Percentiles rank a stretch among this genome's conserved stretches.
Conservation (phyloP, 2,113 vertebrate species). For the Pterocles burchelli region DNA sequence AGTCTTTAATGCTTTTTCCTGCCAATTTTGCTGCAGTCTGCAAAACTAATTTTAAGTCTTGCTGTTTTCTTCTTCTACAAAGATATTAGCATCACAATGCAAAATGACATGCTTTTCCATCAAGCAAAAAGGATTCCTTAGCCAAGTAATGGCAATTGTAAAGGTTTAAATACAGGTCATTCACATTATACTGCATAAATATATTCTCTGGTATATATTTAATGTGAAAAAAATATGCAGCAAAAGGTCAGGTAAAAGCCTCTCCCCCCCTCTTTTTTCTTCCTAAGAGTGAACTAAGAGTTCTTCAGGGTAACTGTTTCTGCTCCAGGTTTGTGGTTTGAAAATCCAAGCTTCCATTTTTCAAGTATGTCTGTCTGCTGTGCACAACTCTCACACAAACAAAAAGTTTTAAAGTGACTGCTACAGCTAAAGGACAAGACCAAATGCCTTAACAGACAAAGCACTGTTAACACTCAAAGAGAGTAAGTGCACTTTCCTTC, state of each 20-base stretch:
- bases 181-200: background rate
- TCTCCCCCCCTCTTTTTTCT: rapidly evolving
- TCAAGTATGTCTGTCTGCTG: background rate
- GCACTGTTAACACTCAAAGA: background rate
- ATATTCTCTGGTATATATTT: background rate
- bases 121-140: background rate
- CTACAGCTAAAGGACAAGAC: background rate
- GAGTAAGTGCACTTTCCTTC: background rate
- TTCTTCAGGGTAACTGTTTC: background rate
- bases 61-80: background rate
- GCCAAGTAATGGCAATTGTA: background rate
- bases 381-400: background rate
- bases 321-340: background rate
- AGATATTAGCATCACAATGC: background rate
- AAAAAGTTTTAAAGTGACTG: background rate
- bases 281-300: background rate
- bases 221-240: background rate
- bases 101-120: background rate
- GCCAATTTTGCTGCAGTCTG: background rate
- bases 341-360: background rate
- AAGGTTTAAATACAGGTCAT: background rate
- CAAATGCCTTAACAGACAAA: background rate
- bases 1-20: background rate
- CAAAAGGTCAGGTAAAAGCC: background rate
- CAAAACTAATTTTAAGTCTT: background rate